Evolutionary conservation across 1,140 invertebrate genomes (phyloP).

Genomic region (Anagrus nilaparvatae): DNA sequence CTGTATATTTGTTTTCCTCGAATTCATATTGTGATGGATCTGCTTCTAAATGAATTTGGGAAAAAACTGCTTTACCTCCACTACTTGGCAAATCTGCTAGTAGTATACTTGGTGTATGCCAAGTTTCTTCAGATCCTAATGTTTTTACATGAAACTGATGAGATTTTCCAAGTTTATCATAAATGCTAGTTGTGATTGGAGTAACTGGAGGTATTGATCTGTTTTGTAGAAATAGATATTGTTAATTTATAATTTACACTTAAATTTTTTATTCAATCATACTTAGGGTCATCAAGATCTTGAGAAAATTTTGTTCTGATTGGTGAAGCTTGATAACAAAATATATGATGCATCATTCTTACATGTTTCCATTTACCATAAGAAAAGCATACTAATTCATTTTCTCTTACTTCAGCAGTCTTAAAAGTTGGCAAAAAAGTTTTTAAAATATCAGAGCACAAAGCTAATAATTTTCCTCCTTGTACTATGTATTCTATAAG

Average conservation of each 20-base stretch:
- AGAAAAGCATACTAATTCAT: conserved; percentile 70
- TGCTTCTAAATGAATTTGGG: conserved; percentile 54
- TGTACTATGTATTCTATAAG: conserved; percentile 62
- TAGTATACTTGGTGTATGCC: conserved; percentile 72
- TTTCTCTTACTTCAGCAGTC: conserved; percentile 71
- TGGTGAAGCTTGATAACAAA: conserved; percentile 76
- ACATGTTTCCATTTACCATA: conserved; percentile 75
- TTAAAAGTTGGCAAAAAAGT: conserved; percentile 67
- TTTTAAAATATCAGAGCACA: conserved; percentile 74
- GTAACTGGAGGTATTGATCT: conserved; percentile 39
- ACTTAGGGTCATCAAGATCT: conserved; percentile 48
- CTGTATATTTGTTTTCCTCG: conserved; percentile 53
- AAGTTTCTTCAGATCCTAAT: conserved; percentile 71
- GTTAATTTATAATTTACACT: background rate
- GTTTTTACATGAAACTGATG: conserved; percentile 64
- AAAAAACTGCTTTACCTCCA: conserved; percentile 67
- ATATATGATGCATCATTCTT: conserved; percentile 76
- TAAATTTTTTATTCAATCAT: conserved; percentile 14
- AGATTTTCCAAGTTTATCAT: conserved; percentile 52
- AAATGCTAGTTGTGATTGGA: conserved; percentile 46
- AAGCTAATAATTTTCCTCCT: conserved; percentile 66
- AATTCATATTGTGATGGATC: conserved; percentile 45
- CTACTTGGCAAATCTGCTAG: conserved; percentile 51
- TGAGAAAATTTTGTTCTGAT: conserved; percentile 67
- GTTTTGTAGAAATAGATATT: conserved; percentile 5